Percentiles rank a stretch among this genome's conserved stretches.
phyloP scores from a whole-genome alignment of 2,888 invertebrate species.

The Ecliptopera silaceata region DNA sequence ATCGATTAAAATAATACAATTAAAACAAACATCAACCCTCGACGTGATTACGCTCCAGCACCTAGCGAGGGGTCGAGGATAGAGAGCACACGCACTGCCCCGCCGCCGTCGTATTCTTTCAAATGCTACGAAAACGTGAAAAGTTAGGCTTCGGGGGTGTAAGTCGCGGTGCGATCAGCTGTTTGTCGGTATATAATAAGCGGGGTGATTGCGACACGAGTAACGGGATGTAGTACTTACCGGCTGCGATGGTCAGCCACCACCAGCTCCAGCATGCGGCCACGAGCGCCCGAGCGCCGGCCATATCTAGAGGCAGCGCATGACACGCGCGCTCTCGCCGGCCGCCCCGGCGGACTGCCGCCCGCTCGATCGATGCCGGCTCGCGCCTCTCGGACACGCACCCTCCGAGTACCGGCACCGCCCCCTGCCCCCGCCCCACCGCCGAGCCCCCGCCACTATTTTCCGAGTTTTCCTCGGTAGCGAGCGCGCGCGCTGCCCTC shows the following conservation, averaged over 20 bases:
- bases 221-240: conserved; percentile 61
- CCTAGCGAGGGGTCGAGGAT: conserved; percentile 50
- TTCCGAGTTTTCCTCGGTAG: conserved; percentile 80
- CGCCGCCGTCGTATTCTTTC: conserved; percentile 45
- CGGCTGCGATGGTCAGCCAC: conserved; percentile 81
- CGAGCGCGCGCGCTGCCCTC: conserved; percentile 84
- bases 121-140: conserved; percentile 56
- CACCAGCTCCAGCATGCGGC: conserved; percentile 81
- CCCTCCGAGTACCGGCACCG: conserved; percentile 69
- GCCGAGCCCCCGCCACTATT: conserved; percentile 62
- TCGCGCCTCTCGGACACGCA: conserved; percentile 66
- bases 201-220: conserved; percentile 5
- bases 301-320: conserved; percentile 81
- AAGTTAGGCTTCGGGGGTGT: conserved; percentile 50
- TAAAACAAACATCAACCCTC: conserved; percentile 53
- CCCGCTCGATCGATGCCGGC: conserved; percentile 69
- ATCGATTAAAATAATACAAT: conserved; percentile 49
- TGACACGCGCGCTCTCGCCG: conserved; percentile 81
- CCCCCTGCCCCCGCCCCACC: conserved; percentile 49
- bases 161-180: conserved; percentile 60
- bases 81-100: conserved; percentile 49
- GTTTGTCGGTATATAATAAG: conserved; percentile 44
- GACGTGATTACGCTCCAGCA: conserved; percentile 42
- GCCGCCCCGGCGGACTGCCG: conserved; percentile 81
- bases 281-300: conserved; percentile 83